These are phyloP conservation scores for Nestor notabilis DNA, from an alignment of 2,113 vertebrate genomes.

Conservation along the genomic window DNA sequence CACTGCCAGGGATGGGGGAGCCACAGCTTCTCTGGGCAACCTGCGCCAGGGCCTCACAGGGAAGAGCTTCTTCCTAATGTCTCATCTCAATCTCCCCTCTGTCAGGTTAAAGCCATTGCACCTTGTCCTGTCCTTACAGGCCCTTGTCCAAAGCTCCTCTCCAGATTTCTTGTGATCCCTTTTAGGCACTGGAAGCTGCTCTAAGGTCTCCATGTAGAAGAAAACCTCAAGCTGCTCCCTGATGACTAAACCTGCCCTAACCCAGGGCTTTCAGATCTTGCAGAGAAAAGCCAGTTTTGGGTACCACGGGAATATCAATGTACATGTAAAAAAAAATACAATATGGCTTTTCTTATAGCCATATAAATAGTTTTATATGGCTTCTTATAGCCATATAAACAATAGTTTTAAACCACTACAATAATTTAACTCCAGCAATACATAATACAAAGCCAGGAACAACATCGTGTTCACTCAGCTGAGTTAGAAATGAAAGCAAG, in stretches of 20 bases:
- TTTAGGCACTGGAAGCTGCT: not conserved
- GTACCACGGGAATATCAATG: not conserved
- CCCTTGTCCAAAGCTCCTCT: not conserved
- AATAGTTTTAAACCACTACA: accelerated
- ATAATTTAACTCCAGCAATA: not conserved
- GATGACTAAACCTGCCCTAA: not conserved
- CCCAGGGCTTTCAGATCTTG: not conserved
- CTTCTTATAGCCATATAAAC: no score
- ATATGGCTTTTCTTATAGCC: not conserved
- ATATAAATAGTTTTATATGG: no score
- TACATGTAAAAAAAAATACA: not conserved
- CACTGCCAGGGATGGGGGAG: not conserved
- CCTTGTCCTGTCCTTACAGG: not conserved
- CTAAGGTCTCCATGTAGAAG: not conserved
- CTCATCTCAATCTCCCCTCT: not conserved
- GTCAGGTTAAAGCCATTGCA: not conserved
- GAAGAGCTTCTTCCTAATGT: not conserved
- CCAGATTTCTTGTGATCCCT: not conserved
- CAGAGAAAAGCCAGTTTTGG: not conserved
- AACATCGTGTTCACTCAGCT: not conserved
- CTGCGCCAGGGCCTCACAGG: not conserved
- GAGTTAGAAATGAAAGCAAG: not conserved
- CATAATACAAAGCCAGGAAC: not conserved
- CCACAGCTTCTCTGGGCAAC: not conserved
- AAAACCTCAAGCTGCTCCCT: not conserved